Evolutionary conservation across 2,797 vertebrate genomes (phyloP).

Genomic region (Ciconia nigra): DNA sequence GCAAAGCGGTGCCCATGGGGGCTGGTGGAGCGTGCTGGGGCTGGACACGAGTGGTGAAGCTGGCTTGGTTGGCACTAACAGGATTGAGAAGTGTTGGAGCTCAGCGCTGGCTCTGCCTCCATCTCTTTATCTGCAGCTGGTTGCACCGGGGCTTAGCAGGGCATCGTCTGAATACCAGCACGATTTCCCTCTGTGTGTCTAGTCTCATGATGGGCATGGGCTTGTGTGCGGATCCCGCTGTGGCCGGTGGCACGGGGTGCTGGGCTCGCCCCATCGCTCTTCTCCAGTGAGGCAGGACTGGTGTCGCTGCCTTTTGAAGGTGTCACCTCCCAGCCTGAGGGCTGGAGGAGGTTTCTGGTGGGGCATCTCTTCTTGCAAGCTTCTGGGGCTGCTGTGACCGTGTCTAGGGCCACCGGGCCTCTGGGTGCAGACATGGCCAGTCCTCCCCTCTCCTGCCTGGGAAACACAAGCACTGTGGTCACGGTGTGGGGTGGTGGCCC

Average conservation of each 20-base stretch:
- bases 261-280: accelerated
- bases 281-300: background rate
- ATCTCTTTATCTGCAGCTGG: background rate
- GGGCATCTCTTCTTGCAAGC: background rate
- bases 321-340: background rate
- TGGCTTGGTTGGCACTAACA: background rate
- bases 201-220: accelerated
- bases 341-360: constrained; percentile 21
- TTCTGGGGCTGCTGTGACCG: background rate
- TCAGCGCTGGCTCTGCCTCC: background rate
- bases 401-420: accelerated
- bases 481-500: background rate
- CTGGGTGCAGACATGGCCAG: background rate
- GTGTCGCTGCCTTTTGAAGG: background rate
- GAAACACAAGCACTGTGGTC: accelerated
- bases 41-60: background rate
- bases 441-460: background rate
- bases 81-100: background rate
- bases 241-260: background rate
- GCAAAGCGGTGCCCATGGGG: background rate
- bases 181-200: background rate
- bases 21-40: background rate
- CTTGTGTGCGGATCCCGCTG: accelerated
- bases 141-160: background rate
- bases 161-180: accelerated